Evolutionary conservation across 2,888 invertebrate species (phyloP).

Genomic region (Falcaria lacertinaria): DNA sequence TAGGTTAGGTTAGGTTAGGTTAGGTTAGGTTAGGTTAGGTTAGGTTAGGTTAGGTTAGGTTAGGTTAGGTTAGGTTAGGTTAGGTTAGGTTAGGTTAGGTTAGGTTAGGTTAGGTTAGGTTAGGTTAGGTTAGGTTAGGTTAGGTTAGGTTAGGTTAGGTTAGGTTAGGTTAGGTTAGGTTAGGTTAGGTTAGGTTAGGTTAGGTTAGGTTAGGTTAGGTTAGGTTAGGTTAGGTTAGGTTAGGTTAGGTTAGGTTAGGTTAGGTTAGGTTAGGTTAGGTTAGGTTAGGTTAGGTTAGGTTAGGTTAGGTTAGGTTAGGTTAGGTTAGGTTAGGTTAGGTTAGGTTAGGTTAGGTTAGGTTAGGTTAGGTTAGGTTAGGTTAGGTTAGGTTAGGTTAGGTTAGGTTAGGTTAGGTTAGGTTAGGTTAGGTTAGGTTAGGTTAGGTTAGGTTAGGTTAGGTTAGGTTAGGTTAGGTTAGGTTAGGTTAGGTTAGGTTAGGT

Average conservation of each 20-base stretch:
- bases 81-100: slow-evolving; percentile 8
- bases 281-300: slow-evolving; percentile 6
- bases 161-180: slow-evolving; percentile 5
- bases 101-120: slow-evolving; percentile 9
- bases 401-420: slow-evolving; percentile 3
- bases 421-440: slow-evolving; percentile 3
- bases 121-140: slow-evolving; percentile 6
- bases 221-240: slow-evolving; percentile 7
- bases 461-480: slow-evolving; percentile 3
- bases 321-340: background rate
- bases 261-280: slow-evolving; percentile 7
- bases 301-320: slow-evolving; percentile 6
- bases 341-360: slow-evolving; percentile 3
- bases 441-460: slow-evolving; percentile 3
- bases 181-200: slow-evolving; percentile 6
- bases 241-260: slow-evolving; percentile 7
- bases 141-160: slow-evolving; percentile 7
- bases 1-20: slow-evolving; percentile 5
- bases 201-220: slow-evolving; percentile 8
- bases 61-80: slow-evolving; percentile 8
- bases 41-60: slow-evolving; percentile 7
- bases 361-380: slow-evolving; percentile 3
- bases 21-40: slow-evolving; percentile 10
- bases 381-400: slow-evolving; percentile 3
- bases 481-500: slow-evolving; percentile 3